Base-by-base conservation (phyloP, 37 sponge, comb jelly and placozoan species). In the Theonella swinhoei region DNA sequence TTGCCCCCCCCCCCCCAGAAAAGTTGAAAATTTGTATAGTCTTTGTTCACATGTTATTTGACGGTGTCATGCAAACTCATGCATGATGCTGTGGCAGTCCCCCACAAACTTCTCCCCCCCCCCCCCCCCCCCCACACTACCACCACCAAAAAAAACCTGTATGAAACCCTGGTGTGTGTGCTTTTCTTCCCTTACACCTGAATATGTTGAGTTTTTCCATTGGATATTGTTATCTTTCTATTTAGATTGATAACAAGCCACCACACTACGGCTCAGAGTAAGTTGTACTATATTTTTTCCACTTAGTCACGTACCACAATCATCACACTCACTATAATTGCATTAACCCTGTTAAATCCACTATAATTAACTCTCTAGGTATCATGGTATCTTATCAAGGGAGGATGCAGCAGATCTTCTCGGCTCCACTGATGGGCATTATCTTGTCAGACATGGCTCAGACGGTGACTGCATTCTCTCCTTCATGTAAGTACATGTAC, bases 231-330 rank as follows among this genome's bases (percentile, higher is more conserved):
- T 59, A 9, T 58, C 35, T 41, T 61, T 78, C 60, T 39, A 31
- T 36, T 47, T 62, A 91, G 92, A 63, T 83, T 7, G 72, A 62
- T 14, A 74, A 47, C 2, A 33, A 81, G 26, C 94, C 90, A 37
- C 69, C 87, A 3, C 72, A 72, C 20, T 93, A 93, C 80, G 90
- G 94, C 59, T 20, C 54, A 43, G 93, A 92, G 82, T 88, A 62
- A 88, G 88, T 88, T 23, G 22, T 24, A 8, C 38, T 68, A 17
- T 22, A 23, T 25, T 1, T 24, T 76, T 59, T 31, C 23, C 7
- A 47, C 54, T 47, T 7, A 47, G 54, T 47, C 54, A 14, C 54
- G 7, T 14, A 14, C 14, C 54, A 47, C 54, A 17, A 17, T 14
- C 14, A 7, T 47, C 54, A 14, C 14, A 47, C 11, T 14, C 54